Evolutionary conservation across 1,140 invertebrate species (phyloP), one percentile per base, ranked within the genome.

Genomic region (Bombus turneri): DNA sequence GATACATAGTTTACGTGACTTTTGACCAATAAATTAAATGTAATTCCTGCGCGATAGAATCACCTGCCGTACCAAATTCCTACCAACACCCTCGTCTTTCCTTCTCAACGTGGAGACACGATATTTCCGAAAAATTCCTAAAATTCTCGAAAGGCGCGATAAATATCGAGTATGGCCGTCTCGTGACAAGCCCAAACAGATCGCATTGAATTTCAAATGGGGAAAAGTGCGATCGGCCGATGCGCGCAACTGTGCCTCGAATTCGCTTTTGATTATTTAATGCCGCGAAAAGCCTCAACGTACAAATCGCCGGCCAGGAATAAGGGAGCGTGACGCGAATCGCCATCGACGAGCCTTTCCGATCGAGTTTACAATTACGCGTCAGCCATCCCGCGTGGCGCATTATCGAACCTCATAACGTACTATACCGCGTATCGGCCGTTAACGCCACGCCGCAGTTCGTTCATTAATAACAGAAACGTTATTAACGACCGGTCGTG

Each of bases 381-480:
- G 82, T 90, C 89, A 86, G 34, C 71, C 81, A 77, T 85, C 88
- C 82, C 83, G 69, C 72, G 86, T 79, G 82, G 75, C 75, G 74
- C 83, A 78, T 90, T 90, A 90, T 85, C 89, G 80, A 72, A 31
- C 77, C 59, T 81, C 64, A 64, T 83, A 83, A 90, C 86, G 83
- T 85, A 85, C 85, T 81, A 76, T 43, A n/a, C 59, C 59, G 34
- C 75, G 77, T 62, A 84, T 53, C 87, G 82, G 82, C 86, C 88
- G 82, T 90, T 89, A 85, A 86, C 88, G 81, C 81, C 73, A 74
- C 85, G 43, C 74, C 59, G 66, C 72, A 83, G 88, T 90, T 72
- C 89, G 88, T 90, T 90, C 90, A 87, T 91, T 91, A 91, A 91
- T 91, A 90, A 91, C 83, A 87, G 87, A 88, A 85, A 88, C 89